These are phyloP conservation scores for Pachydiplax longipennis DNA, from an alignment of 2,888 invertebrate genomes.

Conservation along the genomic window DNA sequence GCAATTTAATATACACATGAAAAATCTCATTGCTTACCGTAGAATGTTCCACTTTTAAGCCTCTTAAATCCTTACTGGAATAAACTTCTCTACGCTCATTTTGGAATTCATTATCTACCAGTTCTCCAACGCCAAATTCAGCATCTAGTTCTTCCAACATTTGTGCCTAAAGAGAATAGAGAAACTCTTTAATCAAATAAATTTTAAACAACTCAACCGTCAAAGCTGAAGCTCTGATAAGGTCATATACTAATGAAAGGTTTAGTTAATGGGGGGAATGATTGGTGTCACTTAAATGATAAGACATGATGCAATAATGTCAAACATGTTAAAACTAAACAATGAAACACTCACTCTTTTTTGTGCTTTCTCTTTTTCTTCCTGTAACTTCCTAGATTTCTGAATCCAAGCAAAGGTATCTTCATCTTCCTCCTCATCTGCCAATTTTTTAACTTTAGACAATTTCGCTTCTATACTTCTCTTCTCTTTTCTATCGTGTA, in stretches of 20 bases:
- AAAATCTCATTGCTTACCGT: slow-evolving; percentile 58
- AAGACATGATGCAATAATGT: no score
- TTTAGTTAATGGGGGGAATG: no score
- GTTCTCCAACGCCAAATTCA: slow-evolving; percentile 87
- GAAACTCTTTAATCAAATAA: slow-evolving; percentile 35
- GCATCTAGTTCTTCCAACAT: slow-evolving; percentile 93
- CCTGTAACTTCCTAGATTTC: slow-evolving; percentile 76
- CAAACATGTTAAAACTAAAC: background rate
- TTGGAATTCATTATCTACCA: slow-evolving; percentile 80
- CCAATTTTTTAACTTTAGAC: slow-evolving; percentile 67
- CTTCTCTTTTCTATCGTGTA: slow-evolving; percentile 81
- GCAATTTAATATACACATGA: slow-evolving; percentile 21
- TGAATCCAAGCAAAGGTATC: slow-evolving; percentile 83
- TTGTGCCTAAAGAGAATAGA: slow-evolving; percentile 72
- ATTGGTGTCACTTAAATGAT: no score
- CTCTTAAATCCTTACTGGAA: slow-evolving; percentile 74
- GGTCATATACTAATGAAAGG: no score
- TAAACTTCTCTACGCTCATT: slow-evolving; percentile 70
- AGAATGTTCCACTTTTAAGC: slow-evolving; percentile 87
- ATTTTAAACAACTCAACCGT: background rate
- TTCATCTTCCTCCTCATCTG: slow-evolving; percentile 74
- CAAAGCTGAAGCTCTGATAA: no score
- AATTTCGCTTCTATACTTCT: slow-evolving; percentile 76
- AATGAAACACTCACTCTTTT: slow-evolving; percentile 69
- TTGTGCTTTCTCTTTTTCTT: slow-evolving; percentile 84